Evolutionary conservation across 2,888 invertebrate genomes (phyloP), one percentile per base, ranked within the genome.

Genomic region (Drosophila nr. perissopoda): DNA sequence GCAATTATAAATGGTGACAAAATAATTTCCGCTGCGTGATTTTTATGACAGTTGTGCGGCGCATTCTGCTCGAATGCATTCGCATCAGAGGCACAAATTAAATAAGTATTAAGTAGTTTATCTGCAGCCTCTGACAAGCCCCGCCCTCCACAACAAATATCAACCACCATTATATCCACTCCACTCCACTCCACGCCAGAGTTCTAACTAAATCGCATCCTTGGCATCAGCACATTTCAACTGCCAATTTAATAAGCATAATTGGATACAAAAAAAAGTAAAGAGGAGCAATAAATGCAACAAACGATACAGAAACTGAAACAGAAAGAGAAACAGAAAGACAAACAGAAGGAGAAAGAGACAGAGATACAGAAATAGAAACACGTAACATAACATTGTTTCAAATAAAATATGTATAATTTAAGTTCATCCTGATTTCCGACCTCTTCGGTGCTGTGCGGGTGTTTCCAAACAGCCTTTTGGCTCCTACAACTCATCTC

Each of bases 1-100:
- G 91, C 91, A 91, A 91, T 91, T 91, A 91, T 91, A 91, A 91
- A 91, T 91, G 92, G 92, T 91, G 91, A 91, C 92, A 91, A 91
- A 91, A 91, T 91, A 91, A 91, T 91, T 91, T 91, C 90, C 91
- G 90, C 91, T 85, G 86, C 87, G 90, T 91, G 91, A 91, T 91
- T 91, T 91, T 91, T 91, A 91, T 91, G 91, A 91, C 91, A 91
- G 91, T 91, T 91, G 91, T 89, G 81, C 74, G 81, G 77, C 65
- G 72, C 78, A 80, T 89, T 90, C 82, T 79, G 81, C 88, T 88
- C 74, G 77, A 76, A 49, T 84, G 86, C 81, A 73, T 65, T 67
- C 72, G 63, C 61, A 73, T 59, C 79, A 64, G 52, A 36, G 66
- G 38, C 60, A 60, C 66, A 74, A 88, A 87, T 87, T 77, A 76